phyloP scores from a whole-genome alignment of 2,113 vertebrate species.

The Siniperca knerii region DNA sequence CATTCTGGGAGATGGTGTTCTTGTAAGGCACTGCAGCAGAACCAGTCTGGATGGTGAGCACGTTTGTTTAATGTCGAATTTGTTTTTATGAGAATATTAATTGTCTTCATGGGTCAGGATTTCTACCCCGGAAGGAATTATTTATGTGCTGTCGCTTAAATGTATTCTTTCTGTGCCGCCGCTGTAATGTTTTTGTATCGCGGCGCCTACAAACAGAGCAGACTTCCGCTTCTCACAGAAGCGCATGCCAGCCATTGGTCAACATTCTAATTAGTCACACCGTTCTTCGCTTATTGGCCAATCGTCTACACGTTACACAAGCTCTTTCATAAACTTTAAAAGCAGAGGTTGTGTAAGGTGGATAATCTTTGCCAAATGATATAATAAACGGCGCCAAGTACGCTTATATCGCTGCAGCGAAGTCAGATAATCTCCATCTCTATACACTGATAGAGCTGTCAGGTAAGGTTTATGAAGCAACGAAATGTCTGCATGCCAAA shows the following conservation, averaged over 20 bases:
- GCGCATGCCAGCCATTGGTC: conserved; percentile 58
- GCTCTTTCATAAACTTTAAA: conserved; percentile 70
- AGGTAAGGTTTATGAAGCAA: conserved; percentile 51
- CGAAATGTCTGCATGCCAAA: not conserved
- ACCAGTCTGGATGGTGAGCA: accelerated
- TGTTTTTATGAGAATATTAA: not conserved
- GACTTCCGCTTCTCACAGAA: conserved; percentile 3
- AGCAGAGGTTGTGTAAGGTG: conserved; percentile 64
- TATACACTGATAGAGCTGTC: not conserved
- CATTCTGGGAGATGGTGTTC: conserved; percentile 67
- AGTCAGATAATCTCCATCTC: not conserved
- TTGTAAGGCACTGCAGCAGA: accelerated
- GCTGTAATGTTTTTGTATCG: not conserved
- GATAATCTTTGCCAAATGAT: not conserved
- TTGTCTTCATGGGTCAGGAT: accelerated
- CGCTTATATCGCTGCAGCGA: not conserved
- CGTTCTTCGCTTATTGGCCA: conserved; percentile 69
- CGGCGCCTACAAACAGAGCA: conserved; percentile 10
- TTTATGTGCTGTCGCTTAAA: not conserved
- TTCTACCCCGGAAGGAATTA: accelerated
- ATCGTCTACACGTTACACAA: conserved; percentile 70
- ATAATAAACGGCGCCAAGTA: not conserved
- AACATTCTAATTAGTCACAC: not conserved
- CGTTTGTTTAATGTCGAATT: not conserved
- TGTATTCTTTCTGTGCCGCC: accelerated